Evolutionary conservation across 2,888 invertebrate species (phyloP).

Genomic region (Nemurella pictetii): DNA sequence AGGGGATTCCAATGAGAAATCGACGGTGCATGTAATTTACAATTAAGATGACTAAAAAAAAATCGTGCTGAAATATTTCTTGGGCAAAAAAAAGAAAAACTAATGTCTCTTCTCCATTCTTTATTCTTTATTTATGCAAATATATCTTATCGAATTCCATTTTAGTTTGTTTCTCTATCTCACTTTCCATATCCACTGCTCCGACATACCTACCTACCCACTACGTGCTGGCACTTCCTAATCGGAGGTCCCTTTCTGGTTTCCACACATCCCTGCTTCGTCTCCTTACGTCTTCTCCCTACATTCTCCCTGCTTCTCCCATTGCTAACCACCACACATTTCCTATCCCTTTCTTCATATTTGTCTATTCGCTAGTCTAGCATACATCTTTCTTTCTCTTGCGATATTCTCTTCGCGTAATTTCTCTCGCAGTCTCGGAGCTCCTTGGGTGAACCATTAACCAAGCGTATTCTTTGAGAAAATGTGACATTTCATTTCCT

Average conservation of each 20-base stretch:
- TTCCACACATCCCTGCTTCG: not conserved
- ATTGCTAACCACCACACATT: not conserved
- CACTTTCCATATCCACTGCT: not conserved
- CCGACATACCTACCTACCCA: not conserved
- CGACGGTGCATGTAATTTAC: not conserved
- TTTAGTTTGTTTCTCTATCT: not conserved
- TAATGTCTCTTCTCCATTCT: not conserved
- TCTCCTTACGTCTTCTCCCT: not conserved
- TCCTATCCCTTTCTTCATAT: not conserved
- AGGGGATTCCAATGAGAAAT: not conserved
- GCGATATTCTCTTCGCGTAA: not conserved
- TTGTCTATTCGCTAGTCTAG: not conserved
- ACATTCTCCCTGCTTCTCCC: not conserved
- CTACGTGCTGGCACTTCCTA: not conserved
- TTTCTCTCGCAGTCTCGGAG: not conserved
- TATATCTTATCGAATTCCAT: slow-evolving; percentile 5
- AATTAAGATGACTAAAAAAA: not conserved
- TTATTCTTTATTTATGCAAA: slow-evolving; percentile 14
- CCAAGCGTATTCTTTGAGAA: not conserved
- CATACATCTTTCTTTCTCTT: not conserved
- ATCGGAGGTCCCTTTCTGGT: not conserved
- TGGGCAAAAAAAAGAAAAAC: not conserved
- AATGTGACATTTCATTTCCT: slow-evolving; percentile 19
- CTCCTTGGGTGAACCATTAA: not conserved
- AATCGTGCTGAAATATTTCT: not conserved